Base-by-base conservation (phyloP, 2,888 invertebrate genomes). In the Abrostola triplasia region DNA sequence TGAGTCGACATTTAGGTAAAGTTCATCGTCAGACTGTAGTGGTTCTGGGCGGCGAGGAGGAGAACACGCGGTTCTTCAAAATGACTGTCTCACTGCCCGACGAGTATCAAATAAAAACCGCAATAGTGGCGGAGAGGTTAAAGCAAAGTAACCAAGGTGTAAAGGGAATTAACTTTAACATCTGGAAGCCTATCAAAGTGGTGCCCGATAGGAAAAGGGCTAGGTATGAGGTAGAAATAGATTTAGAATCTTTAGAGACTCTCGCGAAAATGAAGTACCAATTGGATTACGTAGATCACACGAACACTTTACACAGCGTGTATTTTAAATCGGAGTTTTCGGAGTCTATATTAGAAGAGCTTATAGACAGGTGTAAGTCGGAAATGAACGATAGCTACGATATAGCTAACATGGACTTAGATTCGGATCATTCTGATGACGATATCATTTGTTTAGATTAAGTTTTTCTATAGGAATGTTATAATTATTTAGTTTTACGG, bases 321-420 rank as follows among this genome's bases (percentile, higher is more conserved):
- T 10, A 48, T 0, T 84, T 91, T 0, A 78, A 72, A 38, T 86
- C 88, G 0, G 78, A 84, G 12, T 79, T 83, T 65, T 81, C 89
- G 0, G n/a, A 70, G 5, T 37, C 71, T 0, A 76, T 76, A 50
- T 71, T 94, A 8, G 61, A 79, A 36, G 88, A 90, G 0, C 49
- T 84, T 1, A 82, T 93, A 0, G 79, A 81, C 6, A 87, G 84
- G 50, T 85, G 73, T 60, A 92, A 86, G 69, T 70, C 82, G 0
- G 92, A 93, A 65, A 76, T 82, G 64, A 85, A 70, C 0, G 94
- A 94, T 59, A 88, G 83, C 35, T 91, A 92, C 57, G 91, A 88
- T 53, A 88, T 91, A 0, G 84, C 90, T 6, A 92, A 92, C 63
- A 94, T 94, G 94, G 93, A 93, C 5, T 70, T 94, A 42, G 89